Evolutionary conservation across 2,888 invertebrate species (phyloP), one percentile per base, ranked within the genome.

Genomic region (Helicoverpa assulta): DNA sequence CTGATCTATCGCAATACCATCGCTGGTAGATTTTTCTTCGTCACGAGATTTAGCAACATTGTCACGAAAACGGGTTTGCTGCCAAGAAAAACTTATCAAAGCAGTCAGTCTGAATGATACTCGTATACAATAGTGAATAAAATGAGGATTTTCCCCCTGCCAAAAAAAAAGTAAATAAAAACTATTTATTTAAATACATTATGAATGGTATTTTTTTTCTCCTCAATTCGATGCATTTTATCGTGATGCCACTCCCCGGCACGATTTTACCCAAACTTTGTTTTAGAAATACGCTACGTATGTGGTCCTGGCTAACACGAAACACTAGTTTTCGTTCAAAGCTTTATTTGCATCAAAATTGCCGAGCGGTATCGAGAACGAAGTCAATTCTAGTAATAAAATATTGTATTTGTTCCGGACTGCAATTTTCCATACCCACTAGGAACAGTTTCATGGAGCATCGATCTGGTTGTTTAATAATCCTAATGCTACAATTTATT

Each of bases 1-100:
- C 54, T 68, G 57, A 74, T 74, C 59, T 65, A 68, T 78, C 40
- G 75, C 65, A 78, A 79, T 79, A 63, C 50, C 43, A 58, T 73
- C n/a, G 18, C 37, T 40, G 53, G 74, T 69, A 18, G n/a, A 66
- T 60, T 33, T 69, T 78, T 68, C 26, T 62, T 68, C 59, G 74
- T 56, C 75, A 69, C 69, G 68, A 59, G 12, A 40, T 47, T 60
- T 61, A 54, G 62, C 40, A 57, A 57, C 40, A 53, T 62, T 56
- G 26, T 53, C 59, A 50, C 60, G 18, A 59, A 67, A 18, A 53
- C 33, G n/a, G 33, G 16, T 58, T 18, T 12, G n/a, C 37, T 57
- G 26, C 61, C 53, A 51, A 66, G n/a, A 58, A 47, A 50, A 58
- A 57, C 40, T 53, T 58, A 60, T 55, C 8, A 60, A 40, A 40